Evolutionary conservation across 2,113 vertebrate species (phyloP), one percentile per base, ranked within the genome.

Genomic region (Sinocyclocheilus rhinocerous): DNA sequence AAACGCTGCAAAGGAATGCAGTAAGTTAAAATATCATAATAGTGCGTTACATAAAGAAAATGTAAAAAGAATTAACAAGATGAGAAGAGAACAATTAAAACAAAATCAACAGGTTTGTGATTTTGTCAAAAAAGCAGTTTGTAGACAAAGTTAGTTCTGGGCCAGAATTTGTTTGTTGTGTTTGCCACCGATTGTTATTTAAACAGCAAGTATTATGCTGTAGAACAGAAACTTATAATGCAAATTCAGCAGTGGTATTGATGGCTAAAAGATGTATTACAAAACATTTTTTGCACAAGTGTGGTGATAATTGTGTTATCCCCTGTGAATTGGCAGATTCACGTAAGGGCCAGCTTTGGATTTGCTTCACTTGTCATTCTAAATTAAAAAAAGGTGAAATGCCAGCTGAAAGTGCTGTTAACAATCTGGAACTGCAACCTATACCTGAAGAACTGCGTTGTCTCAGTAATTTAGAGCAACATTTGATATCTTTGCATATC

Each of bases 331-430:
- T 50, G n/a, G 5, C 48, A 18, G n/a, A 22, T n/a, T 36, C 18
- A 9, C 16, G 5, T 50, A 24, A 26, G 26, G 45, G 42, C 0
- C 12, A 45, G 3, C 7, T 52, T 45, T 88, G 78, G 86, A 87
- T 87, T 52, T 77, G 75, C 13, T 48, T 26, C 1, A 77, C 75
- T 8, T 76, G 75, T 29, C 42, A 77, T 77, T 15, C 22, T 39
- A 85, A 88, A 22, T 18, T 88, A 22, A 39, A n/a, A 39, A 73
- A 82, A 39, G 69, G 83, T 13, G 29, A 63, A 85, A 79, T 84
- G 48, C 75, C 81, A 16, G 61, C 36, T 10, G 59, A 84, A 22
- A 78, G 86, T 63, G 50, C 26, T 7, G 13, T 16, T 22, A 88
- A 88, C 57, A 81, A 81, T 86, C 2, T 50, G 4, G 48, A 50